Evolutionary conservation across 1,140 invertebrate genomes (phyloP).

Genomic region (Lordiphosa clarofinis): DNA sequence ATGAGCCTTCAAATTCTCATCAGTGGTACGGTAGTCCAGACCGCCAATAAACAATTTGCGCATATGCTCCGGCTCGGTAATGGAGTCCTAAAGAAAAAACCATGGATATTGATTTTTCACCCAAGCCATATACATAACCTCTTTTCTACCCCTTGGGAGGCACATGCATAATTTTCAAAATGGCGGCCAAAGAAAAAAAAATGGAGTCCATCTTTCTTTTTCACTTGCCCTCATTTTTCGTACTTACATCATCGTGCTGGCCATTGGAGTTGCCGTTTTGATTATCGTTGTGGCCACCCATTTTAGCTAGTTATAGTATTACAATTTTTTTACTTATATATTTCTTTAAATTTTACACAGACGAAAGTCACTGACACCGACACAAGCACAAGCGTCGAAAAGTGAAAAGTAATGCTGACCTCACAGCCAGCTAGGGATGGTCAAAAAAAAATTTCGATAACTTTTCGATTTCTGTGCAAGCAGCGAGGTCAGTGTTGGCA

Average conservation of each 20-base stretch:
- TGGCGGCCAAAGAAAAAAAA: slow-evolving; percentile 51
- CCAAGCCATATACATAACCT: slow-evolving; percentile 46
- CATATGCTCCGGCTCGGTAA: slow-evolving; percentile 93
- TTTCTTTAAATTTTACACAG: slow-evolving; percentile 5
- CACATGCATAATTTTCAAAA: slow-evolving; percentile 72
- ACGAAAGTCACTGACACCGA: slow-evolving; percentile 9
- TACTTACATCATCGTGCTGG: slow-evolving; percentile 76
- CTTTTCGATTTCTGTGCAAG: background rate
- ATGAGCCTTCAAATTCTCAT: slow-evolving; percentile 95
- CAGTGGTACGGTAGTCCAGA: slow-evolving; percentile 97
- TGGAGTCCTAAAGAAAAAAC: slow-evolving; percentile 56
- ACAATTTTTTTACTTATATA: slow-evolving; percentile 1
- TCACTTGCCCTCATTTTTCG: slow-evolving; percentile 11
- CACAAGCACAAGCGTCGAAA: slow-evolving; percentile 1
- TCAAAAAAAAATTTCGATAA: background rate
- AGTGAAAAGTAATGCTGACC: slow-evolving; percentile 2
- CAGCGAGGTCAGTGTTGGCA: no score
- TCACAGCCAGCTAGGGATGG: background rate
- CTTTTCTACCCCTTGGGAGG: slow-evolving; percentile 24
- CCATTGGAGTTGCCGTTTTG: slow-evolving; percentile 72
- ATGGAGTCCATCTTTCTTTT: background rate
- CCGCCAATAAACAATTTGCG: slow-evolving; percentile 99
- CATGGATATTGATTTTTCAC: slow-evolving; percentile 47
- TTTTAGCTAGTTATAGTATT: slow-evolving; percentile 11
- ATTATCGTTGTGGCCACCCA: slow-evolving; percentile 64